Evolutionary conservation across 1,140 invertebrate genomes (phyloP).

Genomic region (Heliconius eleuchia): DNA sequence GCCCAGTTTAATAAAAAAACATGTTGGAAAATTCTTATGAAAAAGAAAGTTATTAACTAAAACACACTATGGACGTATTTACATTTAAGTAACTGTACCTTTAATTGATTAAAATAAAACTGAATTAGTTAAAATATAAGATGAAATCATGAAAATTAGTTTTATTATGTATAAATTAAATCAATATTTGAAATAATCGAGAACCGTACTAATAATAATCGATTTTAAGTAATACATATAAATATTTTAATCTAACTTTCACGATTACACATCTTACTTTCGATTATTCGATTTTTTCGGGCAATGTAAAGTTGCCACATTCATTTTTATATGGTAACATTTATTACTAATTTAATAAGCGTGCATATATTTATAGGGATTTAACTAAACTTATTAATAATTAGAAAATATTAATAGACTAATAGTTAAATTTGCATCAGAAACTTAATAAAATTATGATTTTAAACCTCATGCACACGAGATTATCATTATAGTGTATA

Average conservation of each 20-base stretch:
- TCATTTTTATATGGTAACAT: constrained; percentile 59
- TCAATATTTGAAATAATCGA: not conserved
- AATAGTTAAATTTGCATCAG: constrained; percentile 31
- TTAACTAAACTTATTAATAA: constrained; percentile 8
- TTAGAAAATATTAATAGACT: not conserved
- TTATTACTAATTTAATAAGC: constrained; percentile 47
- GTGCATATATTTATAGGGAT: constrained; percentile 35
- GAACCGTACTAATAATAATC: not conserved
- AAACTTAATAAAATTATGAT: constrained; percentile 2
- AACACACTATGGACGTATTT: constrained; percentile 30
- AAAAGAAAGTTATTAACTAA: constrained; percentile 17
- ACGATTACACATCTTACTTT: not conserved
- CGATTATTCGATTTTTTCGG: constrained; percentile 45
- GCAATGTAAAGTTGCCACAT: constrained; percentile 53
- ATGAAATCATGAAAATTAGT: constrained; percentile 1
- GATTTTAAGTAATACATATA: not conserved
- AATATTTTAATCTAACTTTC: not conserved
- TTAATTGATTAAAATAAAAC: constrained; percentile 18
- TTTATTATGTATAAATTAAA: not conserved
- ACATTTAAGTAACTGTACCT: constrained; percentile 41
- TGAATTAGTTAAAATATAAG: not conserved
- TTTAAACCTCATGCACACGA: constrained; percentile 8
- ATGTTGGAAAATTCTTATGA: not conserved
- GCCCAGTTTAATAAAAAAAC: constrained; percentile 14
- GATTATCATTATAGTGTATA: too few relatives aligned